Base-by-base conservation (phyloP, 2,888 invertebrate species). In the Tetanocera ferruginea region DNA sequence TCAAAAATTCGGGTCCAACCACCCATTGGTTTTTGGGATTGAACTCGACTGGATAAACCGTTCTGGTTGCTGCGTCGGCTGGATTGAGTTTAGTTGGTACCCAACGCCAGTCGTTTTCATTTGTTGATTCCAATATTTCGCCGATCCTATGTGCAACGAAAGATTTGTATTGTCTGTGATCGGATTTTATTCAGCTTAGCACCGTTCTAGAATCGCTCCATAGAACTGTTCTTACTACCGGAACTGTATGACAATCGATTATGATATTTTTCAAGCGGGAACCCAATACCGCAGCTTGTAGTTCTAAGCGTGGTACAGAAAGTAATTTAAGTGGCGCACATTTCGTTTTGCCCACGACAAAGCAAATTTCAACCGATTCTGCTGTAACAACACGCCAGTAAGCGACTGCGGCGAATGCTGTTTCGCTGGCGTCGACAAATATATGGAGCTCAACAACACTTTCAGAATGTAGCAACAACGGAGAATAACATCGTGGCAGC, bases 281-380 rank as follows among this genome's bases (percentile, higher is more conserved):
- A 34, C 76, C 78, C 1, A 80, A 64, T 1, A 79, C 73, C 9
- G 76, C 71, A 23, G 66, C 73, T 57, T 75, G 73, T 11, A 79
- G 66, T 72, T 80, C 77, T 2, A 78, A 71, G 2, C 78, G 70
- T 5, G 76, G 79, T 55, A 79, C 76, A 6, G 79, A 78, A 8
- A 78, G 43, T 11, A 52, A 76, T 17, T 76, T 76, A 11, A 80
- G n/a, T n/a, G n/a, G n/a, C n/a, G 19, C 55, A 49, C 49, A 8
- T 57, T 23, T 57, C 3, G 57, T 23, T 57, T 17, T 57, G 8
- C n/a, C 23, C 9, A 17, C 14, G 9, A 57, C 4, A 3, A 57
- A 57, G 14, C n/a, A n/a, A 19, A 57, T 19, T 2, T 8, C 31
- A 31, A 31, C 5, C 5, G 3, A 4, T 4, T 23, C 23, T 31